Percentiles rank a stretch among this genome's conserved stretches.
Evolutionary conservation across 2,113 vertebrate species (phyloP).

Genomic region (Colius striatus): DNA sequence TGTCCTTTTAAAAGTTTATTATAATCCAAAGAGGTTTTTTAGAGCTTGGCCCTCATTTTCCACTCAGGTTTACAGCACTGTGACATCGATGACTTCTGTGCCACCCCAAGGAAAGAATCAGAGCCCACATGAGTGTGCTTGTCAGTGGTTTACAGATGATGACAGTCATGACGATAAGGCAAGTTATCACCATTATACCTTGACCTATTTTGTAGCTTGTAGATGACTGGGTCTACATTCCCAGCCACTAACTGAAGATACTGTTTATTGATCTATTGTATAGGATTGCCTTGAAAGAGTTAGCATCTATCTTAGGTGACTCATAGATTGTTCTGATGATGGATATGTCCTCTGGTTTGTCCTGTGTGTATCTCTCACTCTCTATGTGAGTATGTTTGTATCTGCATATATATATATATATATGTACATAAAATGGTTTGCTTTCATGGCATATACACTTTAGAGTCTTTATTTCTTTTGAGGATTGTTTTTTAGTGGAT

Average conservation of each 20-base stretch:
- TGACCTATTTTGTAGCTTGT: conserved; percentile 30
- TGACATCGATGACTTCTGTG: not conserved
- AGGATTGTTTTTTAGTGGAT: not conserved
- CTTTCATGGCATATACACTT: not conserved
- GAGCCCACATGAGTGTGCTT: not conserved
- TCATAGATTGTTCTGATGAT: not conserved
- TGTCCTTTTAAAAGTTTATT: not conserved
- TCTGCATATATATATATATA: not conserved
- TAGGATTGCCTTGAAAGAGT: conserved; percentile 36
- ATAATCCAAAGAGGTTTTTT: not conserved
- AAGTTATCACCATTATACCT: conserved; percentile 28
- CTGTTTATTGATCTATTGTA: conserved; percentile 44
- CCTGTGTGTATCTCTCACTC: not conserved
- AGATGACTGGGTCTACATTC: not conserved
- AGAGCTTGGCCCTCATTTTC: not conserved
- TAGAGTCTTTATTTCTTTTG: not conserved
- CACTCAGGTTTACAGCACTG: not conserved
- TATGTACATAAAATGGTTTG: not conserved
- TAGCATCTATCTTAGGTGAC: conserved; percentile 28
- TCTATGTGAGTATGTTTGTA: not conserved
- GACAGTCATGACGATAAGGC: not conserved
- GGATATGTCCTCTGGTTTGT: not conserved
- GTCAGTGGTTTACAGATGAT: not conserved
- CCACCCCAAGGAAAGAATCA: not conserved
- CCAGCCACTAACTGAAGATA: conserved; percentile 11